A percentile compares a stretch with the other conserved stretches of the same genome.
These are phyloP conservation scores for Dryococelus australis DNA, from an alignment of 2,888 invertebrate species.

Conservation along the genomic window DNA sequence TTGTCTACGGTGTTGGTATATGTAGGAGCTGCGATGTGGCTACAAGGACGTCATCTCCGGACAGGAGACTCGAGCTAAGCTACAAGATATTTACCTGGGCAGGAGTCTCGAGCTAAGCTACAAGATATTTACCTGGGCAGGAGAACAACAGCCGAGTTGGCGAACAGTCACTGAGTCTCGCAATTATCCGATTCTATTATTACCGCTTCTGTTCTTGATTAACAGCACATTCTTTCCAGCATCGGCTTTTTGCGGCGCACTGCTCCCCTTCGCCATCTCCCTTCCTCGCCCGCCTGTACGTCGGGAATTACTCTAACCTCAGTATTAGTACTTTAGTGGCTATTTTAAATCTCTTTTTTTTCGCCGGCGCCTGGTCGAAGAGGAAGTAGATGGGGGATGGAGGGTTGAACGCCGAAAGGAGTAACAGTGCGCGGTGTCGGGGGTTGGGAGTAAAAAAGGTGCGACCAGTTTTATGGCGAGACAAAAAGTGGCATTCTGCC, in stretches of 20 bases:
- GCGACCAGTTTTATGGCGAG: constrained; percentile 12
- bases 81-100: too few relatives aligned
- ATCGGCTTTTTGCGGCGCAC: background rate
- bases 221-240: constrained; percentile 4
- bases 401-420: background rate
- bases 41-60: too few relatives aligned
- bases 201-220: constrained; percentile 21
- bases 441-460: constrained; percentile 12
- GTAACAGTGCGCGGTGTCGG: background rate
- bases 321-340: constrained; percentile 25
- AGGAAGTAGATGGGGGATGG: background rate
- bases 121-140: too few relatives aligned
- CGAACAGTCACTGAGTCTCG: too few relatives aligned
- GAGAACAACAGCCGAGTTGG: too few relatives aligned
- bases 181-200: background rate
- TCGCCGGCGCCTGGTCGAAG: background rate
- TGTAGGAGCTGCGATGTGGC: too few relatives aligned
- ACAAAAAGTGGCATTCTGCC: background rate
- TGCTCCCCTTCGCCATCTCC: too few relatives aligned
- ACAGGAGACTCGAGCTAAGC: too few relatives aligned
- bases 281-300: background rate
- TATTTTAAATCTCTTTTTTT: constrained; percentile 24
- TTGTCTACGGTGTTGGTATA: too few relatives aligned
- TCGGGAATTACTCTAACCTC: constrained; percentile 24
- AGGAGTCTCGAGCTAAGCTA: too few relatives aligned